A percentile compares a stretch with the other conserved stretches of the same genome.
phyloP scores from a whole-genome alignment of 2,113 vertebrate species.

The Alligator sinensis region DNA sequence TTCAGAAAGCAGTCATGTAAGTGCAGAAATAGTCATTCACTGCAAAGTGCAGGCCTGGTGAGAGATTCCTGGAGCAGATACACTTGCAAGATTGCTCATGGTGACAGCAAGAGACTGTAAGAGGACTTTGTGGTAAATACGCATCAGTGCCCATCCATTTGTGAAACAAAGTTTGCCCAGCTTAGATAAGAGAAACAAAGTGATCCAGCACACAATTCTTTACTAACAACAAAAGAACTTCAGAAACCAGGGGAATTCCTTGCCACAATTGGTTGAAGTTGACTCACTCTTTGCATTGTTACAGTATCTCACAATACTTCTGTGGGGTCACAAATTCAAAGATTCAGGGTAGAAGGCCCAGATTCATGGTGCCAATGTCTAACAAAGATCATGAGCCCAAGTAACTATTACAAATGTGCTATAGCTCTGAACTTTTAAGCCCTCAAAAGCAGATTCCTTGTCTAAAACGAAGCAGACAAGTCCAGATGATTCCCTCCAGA shows the following conservation, averaged over 20 bases:
- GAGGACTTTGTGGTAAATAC: not conserved
- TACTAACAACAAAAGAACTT: not conserved
- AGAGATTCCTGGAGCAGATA: not conserved
- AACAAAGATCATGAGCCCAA: not conserved
- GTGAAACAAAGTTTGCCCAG: not conserved
- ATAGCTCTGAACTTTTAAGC: not conserved
- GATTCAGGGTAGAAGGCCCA: not conserved
- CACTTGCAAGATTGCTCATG: not conserved
- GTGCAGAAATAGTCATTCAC: not conserved
- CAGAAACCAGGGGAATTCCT: not conserved
- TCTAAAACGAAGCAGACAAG: not conserved
- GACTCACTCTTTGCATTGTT: not conserved
- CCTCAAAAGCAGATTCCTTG: not conserved
- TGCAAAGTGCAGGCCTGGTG: not conserved
- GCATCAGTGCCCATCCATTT: constrained; percentile 2
- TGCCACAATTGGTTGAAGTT: not conserved
- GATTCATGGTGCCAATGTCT: not conserved
- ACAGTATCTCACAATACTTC: not conserved
- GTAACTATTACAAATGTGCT: not conserved
- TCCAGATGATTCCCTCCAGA: not conserved
- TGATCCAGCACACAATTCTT: not conserved
- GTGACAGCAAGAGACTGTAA: not conserved
- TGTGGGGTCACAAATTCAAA: not conserved
- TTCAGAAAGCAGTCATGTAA: not conserved
- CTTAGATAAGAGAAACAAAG: not conserved